A percentile compares a stretch with the other conserved stretches of the same genome.
These are phyloP conservation scores for Plutomurus gul DNA, from an alignment of 1,140 invertebrate species.

Conservation along the genomic window DNA sequence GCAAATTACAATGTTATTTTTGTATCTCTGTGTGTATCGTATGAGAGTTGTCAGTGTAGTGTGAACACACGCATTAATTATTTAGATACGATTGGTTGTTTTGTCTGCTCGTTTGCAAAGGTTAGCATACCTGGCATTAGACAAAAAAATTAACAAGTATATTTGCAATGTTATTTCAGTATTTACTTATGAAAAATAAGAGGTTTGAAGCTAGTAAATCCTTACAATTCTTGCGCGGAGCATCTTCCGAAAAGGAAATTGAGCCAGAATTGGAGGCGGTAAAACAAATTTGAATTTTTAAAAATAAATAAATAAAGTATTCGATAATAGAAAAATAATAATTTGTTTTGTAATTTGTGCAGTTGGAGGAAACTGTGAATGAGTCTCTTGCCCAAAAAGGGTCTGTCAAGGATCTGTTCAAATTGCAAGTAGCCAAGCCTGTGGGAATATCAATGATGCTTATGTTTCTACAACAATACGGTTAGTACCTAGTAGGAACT, in stretches of 20 bases:
- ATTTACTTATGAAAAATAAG: slow-evolving; percentile 77
- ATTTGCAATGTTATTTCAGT: too few species aligned
- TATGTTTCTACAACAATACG: slow-evolving; percentile 74
- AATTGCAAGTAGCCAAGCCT: slow-evolving; percentile 62
- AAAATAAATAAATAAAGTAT: neutral
- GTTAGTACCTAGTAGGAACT: neutral
- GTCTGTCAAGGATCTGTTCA: slow-evolving; percentile 24
- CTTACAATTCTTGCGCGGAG: slow-evolving; percentile 69
- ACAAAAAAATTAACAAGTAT: too few species aligned
- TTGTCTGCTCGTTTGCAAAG: too few species aligned
- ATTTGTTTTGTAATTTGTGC: neutral
- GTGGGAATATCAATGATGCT: slow-evolving; percentile 74
- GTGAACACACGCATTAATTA: too few species aligned
- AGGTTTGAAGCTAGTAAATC: slow-evolving; percentile 67
- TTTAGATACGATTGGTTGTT: too few species aligned
- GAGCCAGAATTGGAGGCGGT: slow-evolving; percentile 60
- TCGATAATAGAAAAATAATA: neutral
- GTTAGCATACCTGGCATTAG: too few species aligned
- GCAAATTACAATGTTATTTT: too few species aligned
- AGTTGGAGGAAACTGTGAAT: slow-evolving; percentile 38
- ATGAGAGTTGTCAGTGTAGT: too few species aligned
- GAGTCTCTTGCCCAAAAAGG: neutral
- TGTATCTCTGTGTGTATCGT: too few species aligned
- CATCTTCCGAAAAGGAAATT: slow-evolving; percentile 61
- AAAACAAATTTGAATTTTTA: neutral